Base-by-base conservation (phyloP, 2,797 vertebrate species). In the Danionella dracula region DNA sequence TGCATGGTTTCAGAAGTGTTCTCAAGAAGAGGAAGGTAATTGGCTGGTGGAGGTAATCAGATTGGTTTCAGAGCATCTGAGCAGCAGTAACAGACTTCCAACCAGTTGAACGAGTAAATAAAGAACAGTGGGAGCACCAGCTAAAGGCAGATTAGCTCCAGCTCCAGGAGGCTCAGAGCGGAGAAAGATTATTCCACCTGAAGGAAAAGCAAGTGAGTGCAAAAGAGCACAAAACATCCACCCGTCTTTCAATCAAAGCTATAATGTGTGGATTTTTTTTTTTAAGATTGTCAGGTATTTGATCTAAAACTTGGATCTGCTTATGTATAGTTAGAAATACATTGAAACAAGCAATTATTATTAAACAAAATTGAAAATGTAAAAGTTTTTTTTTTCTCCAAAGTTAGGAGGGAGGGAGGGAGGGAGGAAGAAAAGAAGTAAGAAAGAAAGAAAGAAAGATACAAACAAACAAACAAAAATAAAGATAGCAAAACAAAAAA, bases 61-160 rank as follows among this genome's bases (percentile, higher is more conserved):
- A 92, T 92, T 93, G 91, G 90, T 90, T 91, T 90, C 90, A 90
- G 87, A 86, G 86, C 81, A 84, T 90, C 89, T 89, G 80, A 90
- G 91, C 89, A 86, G 84, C 89, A 86, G 86, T 91, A 92, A 91
- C 90, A 91, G 89, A 92, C 89, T 91, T 90, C 90, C 89, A 88
- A 89, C 90, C 86, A 86, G 90, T 89, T 92, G 89, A 89, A 88
- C 83, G 85, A 89, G 90, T 92, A 94, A 91, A 95, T 92, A 93
- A 91, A 93, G 86, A 86, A 85, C 90, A 85, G 76, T 85, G 64
- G 88, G 89, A 89, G 85, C 76, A 87, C 20, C 84, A 81, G 78
- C 87, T 85, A 85, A 84, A 89, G 89, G 90, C 84, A 84, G 90
- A 91, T 92, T 94, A 87, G 89, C 84, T 62, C 44, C 74, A 81